Evolutionary conservation across 2,797 vertebrate species (phyloP).

Genomic region (Anomalospiza imberbis): DNA sequence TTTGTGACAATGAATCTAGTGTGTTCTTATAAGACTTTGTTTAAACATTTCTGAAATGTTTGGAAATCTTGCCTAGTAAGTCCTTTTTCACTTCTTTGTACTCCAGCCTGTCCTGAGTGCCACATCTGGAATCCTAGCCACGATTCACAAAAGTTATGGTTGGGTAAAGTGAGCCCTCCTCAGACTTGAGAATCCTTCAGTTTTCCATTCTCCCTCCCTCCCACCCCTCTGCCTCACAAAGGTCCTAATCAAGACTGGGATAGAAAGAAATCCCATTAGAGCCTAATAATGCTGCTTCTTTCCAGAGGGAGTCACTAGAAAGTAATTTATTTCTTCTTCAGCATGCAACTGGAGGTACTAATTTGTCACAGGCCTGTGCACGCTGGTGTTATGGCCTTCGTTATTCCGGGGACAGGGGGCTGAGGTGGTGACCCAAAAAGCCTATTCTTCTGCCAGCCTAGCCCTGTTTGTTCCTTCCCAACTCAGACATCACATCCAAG

Average conservation of each 20-base stretch:
- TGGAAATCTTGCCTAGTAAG: background rate
- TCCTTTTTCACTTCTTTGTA: background rate
- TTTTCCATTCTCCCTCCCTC: background rate
- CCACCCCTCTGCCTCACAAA: background rate
- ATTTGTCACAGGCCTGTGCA: background rate
- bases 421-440: constrained; percentile 3
- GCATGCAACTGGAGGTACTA: background rate
- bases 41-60: background rate
- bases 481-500: background rate
- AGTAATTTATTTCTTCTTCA: constrained; percentile 42
- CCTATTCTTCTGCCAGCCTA: background rate
- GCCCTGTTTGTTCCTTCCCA: background rate
- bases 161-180: background rate
- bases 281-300: constrained; percentile 35
- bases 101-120: background rate
- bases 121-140: background rate
- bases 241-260: background rate
- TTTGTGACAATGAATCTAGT: background rate
- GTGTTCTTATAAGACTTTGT: background rate
- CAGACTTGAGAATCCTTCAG: background rate
- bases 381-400: background rate
- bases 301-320: constrained; percentile 56
- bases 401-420: background rate
- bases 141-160: background rate
- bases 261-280: constrained; percentile 47